Conservation (phyloP, 2,797 vertebrate species). For the Smutsia gigantea region DNA sequence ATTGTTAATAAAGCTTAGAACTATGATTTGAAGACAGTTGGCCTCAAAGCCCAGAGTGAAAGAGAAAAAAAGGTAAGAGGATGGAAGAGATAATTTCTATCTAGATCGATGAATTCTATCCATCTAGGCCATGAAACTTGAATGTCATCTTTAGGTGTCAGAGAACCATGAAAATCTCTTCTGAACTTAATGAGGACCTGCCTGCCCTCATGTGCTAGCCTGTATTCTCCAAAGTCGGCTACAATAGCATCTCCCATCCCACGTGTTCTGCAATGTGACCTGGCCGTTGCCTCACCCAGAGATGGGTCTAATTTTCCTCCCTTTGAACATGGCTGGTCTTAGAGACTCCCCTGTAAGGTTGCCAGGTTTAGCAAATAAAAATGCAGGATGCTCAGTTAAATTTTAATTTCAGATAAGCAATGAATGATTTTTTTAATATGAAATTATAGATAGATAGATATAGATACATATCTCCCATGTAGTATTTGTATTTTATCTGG, state of each 20-base stretch:
- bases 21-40: background rate
- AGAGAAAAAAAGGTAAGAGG: background rate
- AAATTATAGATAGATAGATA: too few species aligned
- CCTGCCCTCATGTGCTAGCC: background rate
- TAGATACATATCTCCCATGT: background rate
- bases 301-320: background rate
- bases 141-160: background rate
- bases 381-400: background rate
- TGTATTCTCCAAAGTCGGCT: background rate
- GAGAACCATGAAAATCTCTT: background rate
- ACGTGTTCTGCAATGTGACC: background rate
- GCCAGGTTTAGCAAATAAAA: background rate
- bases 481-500: background rate
- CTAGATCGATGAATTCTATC: background rate
- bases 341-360: background rate
- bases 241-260: background rate
- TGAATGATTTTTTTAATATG: background rate
- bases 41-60: background rate
- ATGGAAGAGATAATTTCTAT: background rate
- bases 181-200: background rate
- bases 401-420: conserved; percentile 20
- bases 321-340: background rate
- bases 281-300: background rate
- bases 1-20: background rate
- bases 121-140: background rate